Percentiles rank a stretch among this genome's conserved stretches.
Evolutionary conservation across 2,888 invertebrate species (phyloP).

Genomic region (Amphimallon solstitiale): DNA sequence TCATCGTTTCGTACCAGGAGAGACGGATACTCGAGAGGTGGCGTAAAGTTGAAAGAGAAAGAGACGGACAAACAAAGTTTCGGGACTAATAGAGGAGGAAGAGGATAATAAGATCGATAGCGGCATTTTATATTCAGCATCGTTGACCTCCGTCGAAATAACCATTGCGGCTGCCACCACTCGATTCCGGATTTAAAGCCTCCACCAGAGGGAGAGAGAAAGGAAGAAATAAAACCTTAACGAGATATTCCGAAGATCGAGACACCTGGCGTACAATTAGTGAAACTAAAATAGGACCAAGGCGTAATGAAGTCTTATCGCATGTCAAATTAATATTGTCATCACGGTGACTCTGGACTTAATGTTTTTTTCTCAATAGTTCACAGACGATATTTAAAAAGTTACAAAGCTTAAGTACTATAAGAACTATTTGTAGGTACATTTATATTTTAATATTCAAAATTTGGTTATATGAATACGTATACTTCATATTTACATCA

Average conservation of each 20-base stretch:
- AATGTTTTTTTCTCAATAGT: no score
- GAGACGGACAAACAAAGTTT: constrained; percentile 18
- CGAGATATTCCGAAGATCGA: neutral
- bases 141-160: constrained; percentile 31
- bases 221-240: neutral
- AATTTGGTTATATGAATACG: no score
- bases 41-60: constrained; percentile 13
- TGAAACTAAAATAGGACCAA: neutral
- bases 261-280: neutral
- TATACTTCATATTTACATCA: no score
- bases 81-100: constrained; percentile 23
- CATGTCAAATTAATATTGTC: no score
- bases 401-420: no score
- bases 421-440: no score
- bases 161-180: constrained; percentile 23
- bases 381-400: no score
- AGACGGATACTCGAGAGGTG: constrained; percentile 21
- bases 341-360: no score
- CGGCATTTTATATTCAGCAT: constrained; percentile 35
- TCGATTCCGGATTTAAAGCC: constrained; percentile 23
- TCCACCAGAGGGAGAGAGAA: neutral
- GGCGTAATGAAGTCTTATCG: no score
- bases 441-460: no score
- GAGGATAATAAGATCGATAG: constrained; percentile 36
- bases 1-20: neutral